phyloP scores from a whole-genome alignment of 2,888 invertebrate genomes.

The Nomada ruficornis region DNA sequence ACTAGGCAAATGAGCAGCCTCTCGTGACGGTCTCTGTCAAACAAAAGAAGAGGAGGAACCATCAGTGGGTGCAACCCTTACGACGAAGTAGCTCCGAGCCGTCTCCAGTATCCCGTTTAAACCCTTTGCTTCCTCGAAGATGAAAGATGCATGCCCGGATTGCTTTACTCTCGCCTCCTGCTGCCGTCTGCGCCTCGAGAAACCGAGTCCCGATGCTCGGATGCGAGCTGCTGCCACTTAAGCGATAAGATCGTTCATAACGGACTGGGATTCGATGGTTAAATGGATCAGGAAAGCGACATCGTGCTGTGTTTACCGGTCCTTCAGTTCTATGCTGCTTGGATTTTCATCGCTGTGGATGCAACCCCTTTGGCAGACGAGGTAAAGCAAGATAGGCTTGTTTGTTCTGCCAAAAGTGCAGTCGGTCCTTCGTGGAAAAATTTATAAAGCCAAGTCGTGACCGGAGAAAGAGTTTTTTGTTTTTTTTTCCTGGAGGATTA shows the following conservation, averaged over 20 bases:
- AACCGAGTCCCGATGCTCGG: constrained; percentile 39
- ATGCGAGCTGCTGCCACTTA: constrained; percentile 50
- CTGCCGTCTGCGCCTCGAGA: constrained; percentile 7
- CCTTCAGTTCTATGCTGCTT: not conserved
- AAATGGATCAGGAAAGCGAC: constrained; percentile 52
- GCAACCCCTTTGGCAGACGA: too few species aligned
- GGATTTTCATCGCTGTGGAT: too few species aligned
- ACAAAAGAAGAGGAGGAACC: constrained; percentile 65
- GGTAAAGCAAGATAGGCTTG: too few species aligned
- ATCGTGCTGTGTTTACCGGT: constrained; percentile 19
- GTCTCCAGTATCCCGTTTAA: constrained; percentile 41
- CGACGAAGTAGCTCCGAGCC: constrained; percentile 42
- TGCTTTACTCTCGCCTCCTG: constrained; percentile 36
- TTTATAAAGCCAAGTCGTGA: too few species aligned
- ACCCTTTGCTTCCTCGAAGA: constrained; percentile 55
- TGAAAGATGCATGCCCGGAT: constrained; percentile 67
- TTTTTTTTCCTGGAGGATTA: too few species aligned
- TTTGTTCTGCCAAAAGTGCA: too few species aligned
- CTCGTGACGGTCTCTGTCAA: constrained; percentile 52
- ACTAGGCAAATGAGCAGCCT: constrained; percentile 72
- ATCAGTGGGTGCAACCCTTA: constrained; percentile 61
- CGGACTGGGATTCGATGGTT: constrained; percentile 40
- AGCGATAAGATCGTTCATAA: constrained; percentile 59
- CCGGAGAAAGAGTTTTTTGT: too few species aligned
- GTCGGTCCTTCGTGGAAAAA: too few species aligned